Conservation (phyloP, 2,888 invertebrate species). For the Noctua pronuba region DNA sequence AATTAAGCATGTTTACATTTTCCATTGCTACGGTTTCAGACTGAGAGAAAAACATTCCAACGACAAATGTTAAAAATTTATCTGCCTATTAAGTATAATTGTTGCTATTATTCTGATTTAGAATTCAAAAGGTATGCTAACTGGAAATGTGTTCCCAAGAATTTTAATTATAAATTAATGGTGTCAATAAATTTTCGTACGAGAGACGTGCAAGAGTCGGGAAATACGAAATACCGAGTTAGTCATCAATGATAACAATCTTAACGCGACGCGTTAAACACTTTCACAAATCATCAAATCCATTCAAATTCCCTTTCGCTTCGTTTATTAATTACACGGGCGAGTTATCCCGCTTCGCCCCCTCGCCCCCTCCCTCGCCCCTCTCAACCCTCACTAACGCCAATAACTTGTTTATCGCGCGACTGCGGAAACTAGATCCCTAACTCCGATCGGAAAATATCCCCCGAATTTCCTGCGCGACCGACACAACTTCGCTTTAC, state of each 20-base stretch:
- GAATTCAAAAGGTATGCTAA: slow-evolving; percentile 28
- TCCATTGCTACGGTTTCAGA: slow-evolving; percentile 12
- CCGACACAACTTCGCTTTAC: slow-evolving; percentile 64
- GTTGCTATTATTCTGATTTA: slow-evolving; percentile 40
- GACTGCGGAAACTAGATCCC: slow-evolving; percentile 85
- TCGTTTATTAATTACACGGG: slow-evolving; percentile 86
- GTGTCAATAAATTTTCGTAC: slow-evolving; percentile 41
- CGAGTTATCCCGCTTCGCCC: slow-evolving; percentile 71
- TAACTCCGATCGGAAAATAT: slow-evolving; percentile 85
- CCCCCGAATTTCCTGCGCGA: slow-evolving; percentile 80
- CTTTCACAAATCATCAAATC: slow-evolving; percentile 82
- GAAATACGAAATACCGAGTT: slow-evolving; percentile 44
- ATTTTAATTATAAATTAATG: slow-evolving; percentile 60
- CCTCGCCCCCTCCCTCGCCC: slow-evolving; percentile 55
- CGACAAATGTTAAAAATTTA: slow-evolving; percentile 26
- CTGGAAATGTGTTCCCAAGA: slow-evolving; percentile 37
- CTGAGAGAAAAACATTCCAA: slow-evolving; percentile 14
- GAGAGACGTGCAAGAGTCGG: slow-evolving; percentile 14
- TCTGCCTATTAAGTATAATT: slow-evolving; percentile 46
- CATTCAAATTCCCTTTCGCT: slow-evolving; percentile 80
- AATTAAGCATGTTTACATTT: slow-evolving; percentile 19
- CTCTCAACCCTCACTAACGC: slow-evolving; percentile 76
- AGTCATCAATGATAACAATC: slow-evolving; percentile 59
- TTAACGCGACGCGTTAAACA: slow-evolving; percentile 67
- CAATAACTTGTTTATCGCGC: slow-evolving; percentile 87